Conservation (phyloP, 1,140 invertebrate genomes). For the Bombus soroeensis region DNA sequence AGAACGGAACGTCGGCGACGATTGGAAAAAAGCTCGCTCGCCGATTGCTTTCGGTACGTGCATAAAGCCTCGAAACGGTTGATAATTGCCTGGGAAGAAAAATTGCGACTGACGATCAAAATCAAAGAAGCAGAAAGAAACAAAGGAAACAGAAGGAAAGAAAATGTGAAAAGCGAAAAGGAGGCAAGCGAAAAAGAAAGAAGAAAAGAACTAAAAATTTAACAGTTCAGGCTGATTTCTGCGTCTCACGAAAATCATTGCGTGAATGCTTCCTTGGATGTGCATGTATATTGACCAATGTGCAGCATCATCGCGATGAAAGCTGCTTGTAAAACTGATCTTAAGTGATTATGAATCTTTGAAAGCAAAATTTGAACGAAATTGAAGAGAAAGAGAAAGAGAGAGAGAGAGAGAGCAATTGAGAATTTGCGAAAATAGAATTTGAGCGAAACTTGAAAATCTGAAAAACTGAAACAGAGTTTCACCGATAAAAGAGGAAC, state of each 20-base stretch:
- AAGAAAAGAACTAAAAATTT: too few species aligned
- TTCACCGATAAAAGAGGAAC: neutral
- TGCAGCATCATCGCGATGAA: too few species aligned
- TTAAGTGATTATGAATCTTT: neutral
- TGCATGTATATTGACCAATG: too few species aligned
- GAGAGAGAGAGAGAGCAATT: neutral
- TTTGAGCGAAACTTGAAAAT: neutral
- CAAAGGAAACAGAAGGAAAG: neutral
- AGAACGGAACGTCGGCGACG: neutral
- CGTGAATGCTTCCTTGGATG: too few species aligned
- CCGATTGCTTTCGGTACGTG: neutral
- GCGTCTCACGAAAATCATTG: too few species aligned
- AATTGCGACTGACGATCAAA: neutral
- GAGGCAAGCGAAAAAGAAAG: neutral
- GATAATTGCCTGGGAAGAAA: neutral
- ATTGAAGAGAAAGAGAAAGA: rapidly evolving
- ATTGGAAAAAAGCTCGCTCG: neutral
- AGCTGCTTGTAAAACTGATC: too few species aligned
- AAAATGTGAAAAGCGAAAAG: neutral
- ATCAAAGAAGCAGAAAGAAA: neutral
- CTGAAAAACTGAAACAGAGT: neutral
- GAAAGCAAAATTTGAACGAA: neutral
- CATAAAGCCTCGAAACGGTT: neutral
- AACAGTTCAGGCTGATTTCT: too few species aligned
- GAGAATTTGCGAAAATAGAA: neutral